Base-by-base conservation (phyloP, 2,113 vertebrate species). In the Callipepla californica region DNA sequence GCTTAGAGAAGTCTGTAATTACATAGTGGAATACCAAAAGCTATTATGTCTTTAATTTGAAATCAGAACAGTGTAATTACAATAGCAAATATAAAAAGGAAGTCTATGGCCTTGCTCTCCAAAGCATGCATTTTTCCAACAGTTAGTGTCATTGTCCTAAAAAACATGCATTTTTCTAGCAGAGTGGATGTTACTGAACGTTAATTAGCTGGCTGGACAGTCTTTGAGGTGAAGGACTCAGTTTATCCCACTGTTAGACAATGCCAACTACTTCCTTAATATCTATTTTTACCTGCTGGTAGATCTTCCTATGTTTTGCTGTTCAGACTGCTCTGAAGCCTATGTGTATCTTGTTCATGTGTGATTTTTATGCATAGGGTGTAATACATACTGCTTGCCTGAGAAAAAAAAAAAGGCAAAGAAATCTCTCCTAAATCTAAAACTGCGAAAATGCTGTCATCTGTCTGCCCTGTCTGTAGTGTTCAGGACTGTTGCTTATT, bases 11-110 rank as follows among this genome's bases (percentile, higher is more conserved):
- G 84, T 89, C 87, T 84, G 25, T 93, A 92, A 92, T 95, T 96
- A 69, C 70, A 89, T 66, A 89, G 92, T 81, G 53, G 69, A 92
- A 93, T 58, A 94, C 87, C 78, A 92, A 87, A 92, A 93, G 45
- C 92, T 68, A 96, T 95, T 95, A 89, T 96, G 89, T 81, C 84
- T 93, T 91, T 84, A 72, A 87, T 96, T 95, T 89, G 66, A 89
- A 82, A 89, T 85, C 70, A 40, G 89, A 84, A 58, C 87, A 69
- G 55, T 87, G 79, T 89, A 87, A 96, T 94, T 89, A 91, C 67
- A 96, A 92, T 34, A 80, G 87, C 81, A 85, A 96, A 94, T 87
- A 89, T 50, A 91, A 96, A 86, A 95, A 87, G 91, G 86, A 96
- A 94, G 86, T 90, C 12, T 1, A 63, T 89, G 75, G 82, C 81